A percentile compares a stretch with the other conserved stretches of the same genome.
phyloP scores from a whole-genome alignment of 2,797 vertebrate genomes.

The Hydrolagus colliei region DNA sequence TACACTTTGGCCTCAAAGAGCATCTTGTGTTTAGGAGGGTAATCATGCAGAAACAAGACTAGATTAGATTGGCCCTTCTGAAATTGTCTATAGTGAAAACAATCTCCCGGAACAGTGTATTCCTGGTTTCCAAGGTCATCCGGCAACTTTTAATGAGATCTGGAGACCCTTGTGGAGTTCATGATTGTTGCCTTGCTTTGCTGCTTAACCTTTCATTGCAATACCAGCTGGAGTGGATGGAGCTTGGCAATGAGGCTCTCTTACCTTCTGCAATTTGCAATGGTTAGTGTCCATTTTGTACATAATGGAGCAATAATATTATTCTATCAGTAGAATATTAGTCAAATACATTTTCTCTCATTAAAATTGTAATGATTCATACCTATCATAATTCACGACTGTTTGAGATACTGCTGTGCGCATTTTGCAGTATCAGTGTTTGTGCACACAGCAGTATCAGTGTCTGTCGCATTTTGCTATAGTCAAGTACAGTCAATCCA shows the following conservation, averaged over 20 bases:
- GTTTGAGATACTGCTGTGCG: no score
- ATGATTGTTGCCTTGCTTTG: neutral
- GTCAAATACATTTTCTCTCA: slow-evolving; percentile 4
- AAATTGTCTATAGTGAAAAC: neutral
- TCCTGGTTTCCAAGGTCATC: neutral
- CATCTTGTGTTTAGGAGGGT: neutral
- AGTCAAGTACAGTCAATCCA: no score
- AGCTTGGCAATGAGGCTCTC: neutral
- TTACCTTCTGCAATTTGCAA: neutral
- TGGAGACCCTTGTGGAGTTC: slow-evolving; percentile 1
- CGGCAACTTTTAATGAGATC: slow-evolving; percentile 8
- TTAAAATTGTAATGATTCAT: neutral
- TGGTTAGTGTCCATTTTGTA: neutral
- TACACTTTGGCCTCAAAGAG: neutral
- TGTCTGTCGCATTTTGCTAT: no score
- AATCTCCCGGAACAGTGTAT: neutral
- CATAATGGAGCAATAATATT: neutral
- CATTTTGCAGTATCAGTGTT: no score
- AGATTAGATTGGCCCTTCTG: neutral
- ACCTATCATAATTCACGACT: no score
- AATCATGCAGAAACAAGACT: slow-evolving; percentile 10
- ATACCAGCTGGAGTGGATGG: neutral
- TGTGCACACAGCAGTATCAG: no score
- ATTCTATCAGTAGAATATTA: neutral
- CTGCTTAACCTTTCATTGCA: neutral